Percentiles rank a stretch among this genome's conserved stretches.
Conservation (phyloP, 2,113 vertebrate genomes). For the Lutjanus erythropterus region DNA sequence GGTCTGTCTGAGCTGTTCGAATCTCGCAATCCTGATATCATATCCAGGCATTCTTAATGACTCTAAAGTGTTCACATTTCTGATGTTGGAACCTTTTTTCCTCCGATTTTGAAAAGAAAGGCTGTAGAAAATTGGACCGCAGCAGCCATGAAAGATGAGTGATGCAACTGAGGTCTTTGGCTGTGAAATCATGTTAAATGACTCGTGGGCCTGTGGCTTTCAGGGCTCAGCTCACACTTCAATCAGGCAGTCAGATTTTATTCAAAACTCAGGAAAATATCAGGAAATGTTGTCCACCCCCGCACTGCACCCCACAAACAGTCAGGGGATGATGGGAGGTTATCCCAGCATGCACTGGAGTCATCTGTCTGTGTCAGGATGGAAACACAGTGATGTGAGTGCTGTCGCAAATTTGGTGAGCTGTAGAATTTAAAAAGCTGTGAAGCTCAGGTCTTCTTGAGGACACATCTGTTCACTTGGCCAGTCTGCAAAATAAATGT, state of each 20-base stretch:
- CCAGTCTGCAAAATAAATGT: too few species aligned
- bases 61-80: not conserved
- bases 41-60: constrained; percentile 10
- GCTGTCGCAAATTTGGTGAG: too few species aligned
- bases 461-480: too few species aligned
- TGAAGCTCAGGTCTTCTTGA: too few species aligned
- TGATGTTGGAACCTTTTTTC: not conserved
- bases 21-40: not conserved
- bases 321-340: too few species aligned
- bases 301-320: too few species aligned
- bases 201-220: constrained; percentile 8
- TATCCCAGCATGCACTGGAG: too few species aligned
- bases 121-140: not conserved
- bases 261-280: constrained; percentile 18
- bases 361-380: too few species aligned
- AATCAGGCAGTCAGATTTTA: constrained; percentile 12
- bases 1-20: not conserved
- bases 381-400: too few species aligned
- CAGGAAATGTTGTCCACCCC: not conserved
- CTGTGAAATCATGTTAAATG: constrained; percentile 36
- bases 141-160: constrained; percentile 13
- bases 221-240: constrained; percentile 6
- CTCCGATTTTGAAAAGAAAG: not conserved
- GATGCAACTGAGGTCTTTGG: constrained; percentile 31
- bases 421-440: too few species aligned